Conservation (phyloP, 2,113 vertebrate species). For the Strigops habroptila region DNA sequence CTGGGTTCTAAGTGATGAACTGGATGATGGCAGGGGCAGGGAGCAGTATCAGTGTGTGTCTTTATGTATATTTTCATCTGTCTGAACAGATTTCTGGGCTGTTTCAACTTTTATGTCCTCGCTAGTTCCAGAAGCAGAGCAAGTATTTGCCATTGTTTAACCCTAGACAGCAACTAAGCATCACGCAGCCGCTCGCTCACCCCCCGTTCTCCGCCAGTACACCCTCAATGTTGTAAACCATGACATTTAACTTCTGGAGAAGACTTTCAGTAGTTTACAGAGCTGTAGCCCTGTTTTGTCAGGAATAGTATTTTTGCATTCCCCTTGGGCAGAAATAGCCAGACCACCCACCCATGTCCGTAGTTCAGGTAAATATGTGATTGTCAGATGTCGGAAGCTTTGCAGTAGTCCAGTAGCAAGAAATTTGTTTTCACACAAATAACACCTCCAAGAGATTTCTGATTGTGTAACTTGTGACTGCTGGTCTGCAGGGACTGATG, state of each 20-base stretch:
- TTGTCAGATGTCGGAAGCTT: background rate
- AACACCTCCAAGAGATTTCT: background rate
- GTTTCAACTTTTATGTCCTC: background rate
- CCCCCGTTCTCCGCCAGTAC: background rate
- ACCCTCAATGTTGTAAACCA: background rate
- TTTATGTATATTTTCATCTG: background rate
- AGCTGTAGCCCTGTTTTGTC: background rate
- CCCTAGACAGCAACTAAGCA: background rate
- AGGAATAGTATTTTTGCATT: background rate
- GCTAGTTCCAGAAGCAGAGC: background rate
- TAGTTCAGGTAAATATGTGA: background rate
- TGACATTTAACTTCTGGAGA: background rate
- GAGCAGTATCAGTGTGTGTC: background rate
- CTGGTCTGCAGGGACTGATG: background rate
- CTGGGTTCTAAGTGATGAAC: background rate
- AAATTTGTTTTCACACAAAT: background rate
- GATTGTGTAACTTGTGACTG: background rate
- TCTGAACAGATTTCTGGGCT: background rate
- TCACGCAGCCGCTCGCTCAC: background rate
- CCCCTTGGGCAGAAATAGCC: background rate
- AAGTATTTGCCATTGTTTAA: background rate
- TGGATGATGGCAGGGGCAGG: background rate
- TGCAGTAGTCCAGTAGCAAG: background rate
- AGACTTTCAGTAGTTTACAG: background rate
- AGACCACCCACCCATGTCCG: background rate